Conservation (phyloP, 2,113 vertebrate species). For the Mionectes macconnelli region DNA sequence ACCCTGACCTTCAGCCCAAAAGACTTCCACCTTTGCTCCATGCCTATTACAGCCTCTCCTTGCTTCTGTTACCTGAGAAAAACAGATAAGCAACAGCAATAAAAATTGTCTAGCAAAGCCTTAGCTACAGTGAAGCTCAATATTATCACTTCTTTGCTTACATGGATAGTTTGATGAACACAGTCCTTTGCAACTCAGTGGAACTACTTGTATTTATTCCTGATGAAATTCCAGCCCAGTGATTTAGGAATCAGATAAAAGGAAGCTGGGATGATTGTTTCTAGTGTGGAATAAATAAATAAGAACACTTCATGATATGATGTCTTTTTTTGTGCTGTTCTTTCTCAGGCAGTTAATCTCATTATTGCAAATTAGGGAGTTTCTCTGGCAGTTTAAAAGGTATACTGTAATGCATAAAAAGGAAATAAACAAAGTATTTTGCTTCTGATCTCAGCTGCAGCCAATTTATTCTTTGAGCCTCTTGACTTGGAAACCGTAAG, state of each 20-base stretch:
- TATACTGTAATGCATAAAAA: background rate
- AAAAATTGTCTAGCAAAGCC: background rate
- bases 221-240: background rate
- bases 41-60: background rate
- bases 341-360: conserved; percentile 25
- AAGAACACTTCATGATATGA: background rate
- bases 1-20: background rate
- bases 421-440: conserved; percentile 42
- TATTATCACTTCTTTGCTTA: background rate
- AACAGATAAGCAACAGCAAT: background rate
- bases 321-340: background rate
- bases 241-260: background rate
- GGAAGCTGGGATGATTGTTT: background rate
- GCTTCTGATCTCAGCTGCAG: conserved; percentile 48
- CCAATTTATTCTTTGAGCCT: conserved; percentile 32
- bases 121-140: background rate
- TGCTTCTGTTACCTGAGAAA: background rate
- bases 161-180: background rate
- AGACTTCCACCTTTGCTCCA: background rate
- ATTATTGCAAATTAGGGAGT: conserved; percentile 42
- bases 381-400: conserved; percentile 9
- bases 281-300: background rate
- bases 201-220: background rate
- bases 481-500: background rate
- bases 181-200: background rate